A percentile compares a stretch with the other conserved stretches of the same genome.
These are phyloP conservation scores for Phoxinus dragarum DNA, from an alignment of 2,797 vertebrate species.

Conservation along the genomic window DNA sequence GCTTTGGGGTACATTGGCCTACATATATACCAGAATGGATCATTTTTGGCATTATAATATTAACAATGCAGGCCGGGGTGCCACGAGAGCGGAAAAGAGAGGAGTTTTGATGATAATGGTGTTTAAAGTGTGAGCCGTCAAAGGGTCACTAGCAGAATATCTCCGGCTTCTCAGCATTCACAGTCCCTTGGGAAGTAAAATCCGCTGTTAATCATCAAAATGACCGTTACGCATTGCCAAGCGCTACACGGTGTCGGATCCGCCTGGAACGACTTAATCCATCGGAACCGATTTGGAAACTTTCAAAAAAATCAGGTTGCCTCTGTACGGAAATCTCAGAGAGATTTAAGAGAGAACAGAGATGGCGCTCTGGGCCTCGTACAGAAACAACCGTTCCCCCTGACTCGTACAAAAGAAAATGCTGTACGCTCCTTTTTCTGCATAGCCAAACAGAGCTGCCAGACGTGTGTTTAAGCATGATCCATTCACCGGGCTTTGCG, in stretches of 20 bases:
- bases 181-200: slow-evolving; percentile 18
- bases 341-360: slow-evolving; percentile 37
- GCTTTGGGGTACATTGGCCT: slow-evolving; percentile 62
- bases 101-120: not conserved
- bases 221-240: slow-evolving; percentile 29
- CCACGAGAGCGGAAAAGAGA: not conserved
- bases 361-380: slow-evolving; percentile 26
- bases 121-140: slow-evolving; percentile 3
- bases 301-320: slow-evolving; percentile 71
- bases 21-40: slow-evolving; percentile 47
- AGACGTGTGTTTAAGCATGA: slow-evolving; percentile 58
- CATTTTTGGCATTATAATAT: slow-evolving; percentile 45
- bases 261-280: slow-evolving; percentile 63
- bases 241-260: slow-evolving; percentile 66
- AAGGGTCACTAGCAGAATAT: slow-evolving; percentile 33
- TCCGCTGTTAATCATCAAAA: slow-evolving; percentile 37
- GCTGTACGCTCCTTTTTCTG: slow-evolving; percentile 51
- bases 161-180: not conserved
- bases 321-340: slow-evolving; percentile 51
- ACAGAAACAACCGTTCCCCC: slow-evolving; percentile 39
- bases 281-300: slow-evolving; percentile 74
- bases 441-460: slow-evolving; percentile 58
- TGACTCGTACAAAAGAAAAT: slow-evolving; percentile 49
- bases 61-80: slow-evolving; percentile 14
- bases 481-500: slow-evolving; percentile 52